Conservation (phyloP, 2,888 invertebrate genomes). For the Zhengitettix transpicula region DNA sequence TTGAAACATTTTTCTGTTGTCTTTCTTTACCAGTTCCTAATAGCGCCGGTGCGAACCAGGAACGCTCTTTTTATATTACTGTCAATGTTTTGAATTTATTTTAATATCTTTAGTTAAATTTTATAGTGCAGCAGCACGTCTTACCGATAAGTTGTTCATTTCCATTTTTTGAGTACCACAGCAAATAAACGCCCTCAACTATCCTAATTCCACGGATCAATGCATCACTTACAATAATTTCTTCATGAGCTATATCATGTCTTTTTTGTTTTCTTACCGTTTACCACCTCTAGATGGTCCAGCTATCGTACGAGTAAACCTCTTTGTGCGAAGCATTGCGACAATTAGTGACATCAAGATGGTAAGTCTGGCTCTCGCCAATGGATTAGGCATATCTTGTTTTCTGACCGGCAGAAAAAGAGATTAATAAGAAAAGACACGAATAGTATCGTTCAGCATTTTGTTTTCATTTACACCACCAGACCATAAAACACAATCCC, state of each 20-base stretch:
- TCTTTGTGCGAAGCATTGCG: conserved; percentile 94
- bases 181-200: too few relatives aligned
- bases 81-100: neutral
- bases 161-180: too few relatives aligned
- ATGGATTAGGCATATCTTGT: neutral
- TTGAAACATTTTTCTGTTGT: neutral
- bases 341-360: conserved; percentile 99
- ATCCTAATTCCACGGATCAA: neutral
- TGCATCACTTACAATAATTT: neutral
- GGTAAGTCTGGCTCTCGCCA: conserved; percentile 55
- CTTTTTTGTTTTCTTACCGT: neutral
- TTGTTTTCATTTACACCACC: neutral
- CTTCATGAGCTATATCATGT: neutral
- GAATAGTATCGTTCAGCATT: neutral
- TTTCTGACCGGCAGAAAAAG: neutral
- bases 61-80: neutral
- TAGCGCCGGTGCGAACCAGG: neutral
- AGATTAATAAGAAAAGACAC: neutral
- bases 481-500: neutral
- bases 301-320: conserved; percentile 92
- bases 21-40: neutral
- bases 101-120: neutral
- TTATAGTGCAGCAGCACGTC: too few relatives aligned
- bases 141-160: too few relatives aligned
- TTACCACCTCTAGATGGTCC: conserved; percentile 57